phyloP scores from a whole-genome alignment of 2,888 invertebrate genomes.

The Eristalis tenax region DNA sequence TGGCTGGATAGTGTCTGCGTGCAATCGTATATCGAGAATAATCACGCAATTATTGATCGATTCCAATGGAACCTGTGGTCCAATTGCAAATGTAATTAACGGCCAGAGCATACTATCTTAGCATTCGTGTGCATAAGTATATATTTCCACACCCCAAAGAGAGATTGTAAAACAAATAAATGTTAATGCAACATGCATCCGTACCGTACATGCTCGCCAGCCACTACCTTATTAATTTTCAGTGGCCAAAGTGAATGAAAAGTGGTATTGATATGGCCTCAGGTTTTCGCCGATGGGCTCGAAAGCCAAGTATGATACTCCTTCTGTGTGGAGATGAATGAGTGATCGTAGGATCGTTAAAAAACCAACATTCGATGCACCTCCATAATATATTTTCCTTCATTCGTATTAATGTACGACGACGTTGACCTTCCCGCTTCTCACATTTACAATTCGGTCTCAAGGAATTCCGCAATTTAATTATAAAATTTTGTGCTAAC shows the following conservation, averaged over 20 bases:
- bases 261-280: not conserved
- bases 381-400: not conserved
- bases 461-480: conserved; percentile 51
- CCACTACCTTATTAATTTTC: not conserved
- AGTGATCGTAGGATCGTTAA: not conserved
- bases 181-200: not conserved
- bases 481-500: conserved; percentile 49
- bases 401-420: not conserved
- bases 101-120: not conserved
- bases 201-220: not conserved
- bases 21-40: not conserved
- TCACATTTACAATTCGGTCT: conserved; percentile 27
- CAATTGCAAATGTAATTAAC: not conserved
- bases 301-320: not conserved
- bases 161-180: not conserved
- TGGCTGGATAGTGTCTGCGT: not conserved
- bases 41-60: not conserved
- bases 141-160: not conserved
- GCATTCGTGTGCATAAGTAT: not conserved
- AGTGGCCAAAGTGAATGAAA: not conserved
- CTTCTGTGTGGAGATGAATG: not conserved
- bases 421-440: conserved; percentile 12
- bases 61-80: not conserved
- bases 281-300: not conserved
- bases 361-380: not conserved